Evolutionary conservation across 2,888 invertebrate species (phyloP).

Genomic region (Danaus chrysippus): DNA sequence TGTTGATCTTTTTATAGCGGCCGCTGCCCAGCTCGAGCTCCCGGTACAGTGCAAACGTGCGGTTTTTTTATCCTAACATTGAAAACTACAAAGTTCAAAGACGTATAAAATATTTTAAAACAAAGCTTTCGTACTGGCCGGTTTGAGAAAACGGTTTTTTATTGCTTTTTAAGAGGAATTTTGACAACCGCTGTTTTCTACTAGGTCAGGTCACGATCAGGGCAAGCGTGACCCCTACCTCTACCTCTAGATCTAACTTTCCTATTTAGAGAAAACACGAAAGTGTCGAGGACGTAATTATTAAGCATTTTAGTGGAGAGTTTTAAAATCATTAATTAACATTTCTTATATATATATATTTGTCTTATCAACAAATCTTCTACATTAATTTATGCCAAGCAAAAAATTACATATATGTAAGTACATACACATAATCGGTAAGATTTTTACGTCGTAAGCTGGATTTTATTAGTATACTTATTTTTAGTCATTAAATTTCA

Average conservation of each 20-base stretch:
- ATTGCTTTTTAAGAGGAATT: neutral
- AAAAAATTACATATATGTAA: no score
- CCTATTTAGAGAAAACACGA: no score
- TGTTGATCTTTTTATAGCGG: conserved; percentile 79
- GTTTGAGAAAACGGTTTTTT: conserved; percentile 10
- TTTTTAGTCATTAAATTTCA: no score
- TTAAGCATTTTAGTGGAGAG: no score
- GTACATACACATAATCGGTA: neutral
- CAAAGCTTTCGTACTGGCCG: conserved; percentile 1
- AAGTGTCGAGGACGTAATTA: no score
- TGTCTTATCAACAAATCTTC: no score
- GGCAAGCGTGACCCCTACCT: conserved; percentile 31
- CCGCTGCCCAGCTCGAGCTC: conserved; percentile 74
- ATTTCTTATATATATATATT: no score
- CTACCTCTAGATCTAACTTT: conserved; percentile 17
- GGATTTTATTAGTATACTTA: no score
- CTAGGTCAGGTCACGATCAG: conserved; percentile 31
- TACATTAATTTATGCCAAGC: no score
- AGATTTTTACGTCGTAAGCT: conserved; percentile 3
- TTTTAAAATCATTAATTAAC: no score
- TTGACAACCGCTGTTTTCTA: no score
- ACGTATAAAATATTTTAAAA: conserved; percentile 7
- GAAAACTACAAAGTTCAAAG: conserved; percentile 11
- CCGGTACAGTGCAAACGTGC: conserved; percentile 52
- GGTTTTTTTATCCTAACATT: conserved; percentile 36